Percentiles rank a stretch among this genome's conserved stretches.
Conservation (phyloP, 2,888 invertebrate species). For the Tanytarsus gracilentus region DNA sequence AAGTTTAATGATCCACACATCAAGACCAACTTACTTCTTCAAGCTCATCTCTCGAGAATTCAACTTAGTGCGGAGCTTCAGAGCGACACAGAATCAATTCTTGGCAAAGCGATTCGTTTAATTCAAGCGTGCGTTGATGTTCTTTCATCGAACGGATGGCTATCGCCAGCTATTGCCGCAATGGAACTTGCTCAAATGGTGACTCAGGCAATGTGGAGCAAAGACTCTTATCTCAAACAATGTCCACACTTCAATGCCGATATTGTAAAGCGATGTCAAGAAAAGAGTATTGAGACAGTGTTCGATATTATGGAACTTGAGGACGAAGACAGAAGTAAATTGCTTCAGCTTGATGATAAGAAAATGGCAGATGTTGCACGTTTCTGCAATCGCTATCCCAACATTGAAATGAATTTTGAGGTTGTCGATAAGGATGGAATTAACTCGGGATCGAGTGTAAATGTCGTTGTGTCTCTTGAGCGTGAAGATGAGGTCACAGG, state of each 20-base stretch:
- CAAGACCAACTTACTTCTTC: conserved; percentile 89
- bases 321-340: conserved; percentile 72
- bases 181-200: conserved; percentile 99
- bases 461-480: conserved; percentile 84
- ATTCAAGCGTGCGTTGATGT: conserved; percentile 97
- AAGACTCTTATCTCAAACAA: conserved; percentile 94
- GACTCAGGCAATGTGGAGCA: conserved; percentile 99
- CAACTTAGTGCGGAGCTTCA: conserved; percentile 94
- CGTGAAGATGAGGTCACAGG: conserved; percentile 95
- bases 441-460: conserved; percentile 75
- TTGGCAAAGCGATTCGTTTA: conserved; percentile 71
- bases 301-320: conserved; percentile 73
- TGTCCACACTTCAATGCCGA: conserved; percentile 89
- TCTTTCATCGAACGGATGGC: conserved; percentile 92
- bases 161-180: conserved; percentile 94
- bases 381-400: conserved; percentile 98
- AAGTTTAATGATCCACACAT: conserved; percentile 95
- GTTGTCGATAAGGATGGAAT: conserved; percentile 72
- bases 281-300: conserved; percentile 61
- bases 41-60: conserved; percentile 89
- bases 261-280: conserved; percentile 81
- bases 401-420: conserved; percentile 92
- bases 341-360: conserved; percentile 67
- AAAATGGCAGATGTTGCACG: conserved; percentile 98
- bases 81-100: conserved; percentile 85